Evolutionary conservation across 1,140 invertebrate species (phyloP).

Genomic region (Zophobas morio): DNA sequence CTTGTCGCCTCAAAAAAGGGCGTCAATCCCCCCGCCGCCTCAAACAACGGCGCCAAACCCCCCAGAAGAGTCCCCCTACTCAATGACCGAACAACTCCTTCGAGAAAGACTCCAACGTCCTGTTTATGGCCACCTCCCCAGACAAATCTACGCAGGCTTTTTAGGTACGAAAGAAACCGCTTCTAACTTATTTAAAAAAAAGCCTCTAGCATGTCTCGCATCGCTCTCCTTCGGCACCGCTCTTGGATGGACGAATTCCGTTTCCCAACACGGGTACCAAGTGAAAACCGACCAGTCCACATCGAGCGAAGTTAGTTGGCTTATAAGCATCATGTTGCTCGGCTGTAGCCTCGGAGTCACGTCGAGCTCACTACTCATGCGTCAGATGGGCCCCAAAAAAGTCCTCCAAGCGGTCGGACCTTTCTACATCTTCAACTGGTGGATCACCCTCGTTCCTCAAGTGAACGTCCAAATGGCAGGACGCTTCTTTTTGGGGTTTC

Average conservation of each 20-base stretch:
- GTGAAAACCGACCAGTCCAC: not conserved
- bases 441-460: slow-evolving; percentile 21
- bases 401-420: slow-evolving; percentile 48
- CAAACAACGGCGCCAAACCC: too few relatives aligned
- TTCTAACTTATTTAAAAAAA: slow-evolving; percentile 7
- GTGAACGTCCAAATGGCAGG: slow-evolving; percentile 8
- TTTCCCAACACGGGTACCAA: not conserved
- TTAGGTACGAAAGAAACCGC: not conserved
- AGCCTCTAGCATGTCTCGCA: slow-evolving; percentile 46
- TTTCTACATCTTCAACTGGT: slow-evolving; percentile 49
- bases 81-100: too few relatives aligned
- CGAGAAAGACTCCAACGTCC: too few relatives aligned
- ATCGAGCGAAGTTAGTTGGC: slow-evolving; percentile 25
- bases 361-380: slow-evolving; percentile 32
- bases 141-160: too few relatives aligned
- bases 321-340: slow-evolving; percentile 43
- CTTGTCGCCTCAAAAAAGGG: too few relatives aligned
- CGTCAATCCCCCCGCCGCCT: too few relatives aligned
- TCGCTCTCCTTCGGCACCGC: slow-evolving; percentile 51
- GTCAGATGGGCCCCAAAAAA: slow-evolving; percentile 54
- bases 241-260: slow-evolving; percentile 52
- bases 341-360: slow-evolving; percentile 51
- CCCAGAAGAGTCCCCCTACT: too few relatives aligned
- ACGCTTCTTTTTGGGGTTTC: slow-evolving; percentile 54
- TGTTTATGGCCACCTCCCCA: too few relatives aligned